A percentile compares a stretch with the other conserved stretches of the same genome.
Conservation (phyloP, 2,888 invertebrate genomes). For the Papilio elwesi region DNA sequence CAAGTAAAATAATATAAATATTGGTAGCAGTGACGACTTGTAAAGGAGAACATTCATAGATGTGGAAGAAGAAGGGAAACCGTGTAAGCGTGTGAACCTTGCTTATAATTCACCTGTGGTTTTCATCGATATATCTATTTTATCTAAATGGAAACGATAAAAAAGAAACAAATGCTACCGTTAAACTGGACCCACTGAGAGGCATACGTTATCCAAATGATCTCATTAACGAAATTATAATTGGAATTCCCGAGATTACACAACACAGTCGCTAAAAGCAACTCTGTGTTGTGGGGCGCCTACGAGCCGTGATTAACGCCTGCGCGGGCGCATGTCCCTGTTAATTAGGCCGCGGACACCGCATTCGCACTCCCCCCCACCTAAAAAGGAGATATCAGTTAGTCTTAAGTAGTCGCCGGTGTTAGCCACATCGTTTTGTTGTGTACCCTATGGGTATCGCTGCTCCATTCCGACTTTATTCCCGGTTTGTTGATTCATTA, state of each 20-base stretch:
- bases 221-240: conserved; percentile 62
- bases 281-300: conserved; percentile 68
- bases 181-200: conserved; percentile 40
- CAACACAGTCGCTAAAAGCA: conserved; percentile 78
- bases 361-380: conserved; percentile 71
- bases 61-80: too few species aligned
- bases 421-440: conserved; percentile 61
- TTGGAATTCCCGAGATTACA: conserved; percentile 78
- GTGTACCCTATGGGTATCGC: conserved; percentile 35
- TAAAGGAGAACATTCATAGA: too few species aligned
- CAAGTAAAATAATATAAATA: too few species aligned
- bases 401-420: conserved; percentile 66
- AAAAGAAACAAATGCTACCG: conserved; percentile 37
- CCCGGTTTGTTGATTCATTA: conserved; percentile 15
- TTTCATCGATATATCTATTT: not conserved
- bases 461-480: conserved; percentile 21
- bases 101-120: not conserved
- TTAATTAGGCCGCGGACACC: conserved; percentile 77
- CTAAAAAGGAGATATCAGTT: conserved; percentile 77
- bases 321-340: conserved; percentile 76
- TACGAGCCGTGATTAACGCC: conserved; percentile 68
- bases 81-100: too few species aligned
- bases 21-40: too few species aligned
- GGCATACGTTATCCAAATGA: conserved; percentile 46
- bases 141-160: conserved; percentile 44